Conservation (phyloP, 2,888 invertebrate genomes). For the Gymnocheta viridis region DNA sequence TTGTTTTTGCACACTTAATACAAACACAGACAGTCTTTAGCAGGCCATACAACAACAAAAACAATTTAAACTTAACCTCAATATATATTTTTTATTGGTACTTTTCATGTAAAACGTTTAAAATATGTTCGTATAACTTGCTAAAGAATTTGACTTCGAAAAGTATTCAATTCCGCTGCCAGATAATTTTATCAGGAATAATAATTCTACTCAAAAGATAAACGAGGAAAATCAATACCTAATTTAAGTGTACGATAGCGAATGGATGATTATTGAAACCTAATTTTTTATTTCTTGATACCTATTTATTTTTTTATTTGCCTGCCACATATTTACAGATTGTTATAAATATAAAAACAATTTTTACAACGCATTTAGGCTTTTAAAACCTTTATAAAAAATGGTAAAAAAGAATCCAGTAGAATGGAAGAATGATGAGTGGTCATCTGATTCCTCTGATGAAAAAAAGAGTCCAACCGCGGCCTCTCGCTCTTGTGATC, state of each 20-base stretch:
- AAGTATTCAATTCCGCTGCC: too few relatives aligned
- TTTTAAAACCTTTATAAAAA: background rate
- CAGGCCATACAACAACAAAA: slow-evolving; percentile 4
- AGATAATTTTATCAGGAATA: background rate
- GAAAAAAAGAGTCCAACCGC: slow-evolving; percentile 83
- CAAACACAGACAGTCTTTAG: slow-evolving; percentile 9
- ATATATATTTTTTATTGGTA: slow-evolving; percentile 15
- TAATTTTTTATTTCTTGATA: background rate
- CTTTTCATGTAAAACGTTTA: background rate
- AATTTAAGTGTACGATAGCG: too few relatives aligned
- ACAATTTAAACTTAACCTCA: slow-evolving; percentile 66
- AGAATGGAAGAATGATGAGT: slow-evolving; percentile 86
- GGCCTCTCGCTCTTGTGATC: slow-evolving; percentile 84
- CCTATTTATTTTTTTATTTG: background rate
- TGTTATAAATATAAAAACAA: background rate
- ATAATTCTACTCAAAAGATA: background rate
- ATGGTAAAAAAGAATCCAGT: slow-evolving; percentile 86
- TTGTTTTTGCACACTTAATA: slow-evolving; percentile 52
- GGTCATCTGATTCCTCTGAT: slow-evolving; percentile 88
- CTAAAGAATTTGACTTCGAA: too few relatives aligned
- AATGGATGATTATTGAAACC: slow-evolving; percentile 6
- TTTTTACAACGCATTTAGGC: background rate
- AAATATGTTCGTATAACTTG: too few relatives aligned
- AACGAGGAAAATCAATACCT: background rate
- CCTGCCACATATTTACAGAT: background rate